These are phyloP conservation scores for Catalaphyllia jardinei DNA, from an alignment of 64 coral and sea anemone genomes.

Conservation along the genomic window DNA sequence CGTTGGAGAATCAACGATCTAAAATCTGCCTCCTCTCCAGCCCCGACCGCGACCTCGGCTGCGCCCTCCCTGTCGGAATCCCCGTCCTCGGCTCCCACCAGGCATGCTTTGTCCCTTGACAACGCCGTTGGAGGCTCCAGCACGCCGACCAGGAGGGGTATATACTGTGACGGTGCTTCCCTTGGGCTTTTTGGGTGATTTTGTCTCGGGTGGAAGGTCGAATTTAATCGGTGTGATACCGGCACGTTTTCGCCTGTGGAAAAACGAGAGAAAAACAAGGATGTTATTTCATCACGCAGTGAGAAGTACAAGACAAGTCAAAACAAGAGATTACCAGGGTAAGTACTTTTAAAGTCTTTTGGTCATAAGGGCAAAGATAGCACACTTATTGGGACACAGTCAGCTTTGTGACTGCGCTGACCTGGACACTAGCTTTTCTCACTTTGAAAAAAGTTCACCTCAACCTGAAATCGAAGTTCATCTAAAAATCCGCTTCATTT, in stretches of 20 bases:
- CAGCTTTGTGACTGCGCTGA: no score
- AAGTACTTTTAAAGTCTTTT: no score
- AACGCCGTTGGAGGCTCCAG: slow-evolving; percentile 78
- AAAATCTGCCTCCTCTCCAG: slow-evolving; percentile 46
- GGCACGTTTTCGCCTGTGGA: slow-evolving; percentile 87
- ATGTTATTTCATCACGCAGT: not conserved
- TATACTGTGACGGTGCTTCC: slow-evolving; percentile 65
- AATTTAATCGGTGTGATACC: slow-evolving; percentile 98
- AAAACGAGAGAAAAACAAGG: not conserved
- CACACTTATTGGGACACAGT: no score
- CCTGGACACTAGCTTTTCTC: no score
- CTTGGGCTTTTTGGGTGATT: slow-evolving; percentile 56
- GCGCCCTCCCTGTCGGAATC: slow-evolving; percentile 60
- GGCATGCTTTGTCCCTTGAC: slow-evolving; percentile 93
- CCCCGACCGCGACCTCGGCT: slow-evolving; percentile 62
- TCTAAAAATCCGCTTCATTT: no score
- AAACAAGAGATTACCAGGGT: no score
- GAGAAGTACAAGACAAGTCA: no score
- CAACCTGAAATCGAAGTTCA: no score
- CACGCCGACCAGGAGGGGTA: slow-evolving; percentile 79
- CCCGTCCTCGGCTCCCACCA: slow-evolving; percentile 53
- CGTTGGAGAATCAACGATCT: not conserved
- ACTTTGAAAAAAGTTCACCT: no score
- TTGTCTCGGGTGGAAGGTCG: slow-evolving; percentile 81
- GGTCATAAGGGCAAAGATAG: no score